Evolutionary conservation across 2,113 vertebrate species (phyloP), one percentile per base, ranked within the genome.

Genomic region (Amazona guildingii): DNA sequence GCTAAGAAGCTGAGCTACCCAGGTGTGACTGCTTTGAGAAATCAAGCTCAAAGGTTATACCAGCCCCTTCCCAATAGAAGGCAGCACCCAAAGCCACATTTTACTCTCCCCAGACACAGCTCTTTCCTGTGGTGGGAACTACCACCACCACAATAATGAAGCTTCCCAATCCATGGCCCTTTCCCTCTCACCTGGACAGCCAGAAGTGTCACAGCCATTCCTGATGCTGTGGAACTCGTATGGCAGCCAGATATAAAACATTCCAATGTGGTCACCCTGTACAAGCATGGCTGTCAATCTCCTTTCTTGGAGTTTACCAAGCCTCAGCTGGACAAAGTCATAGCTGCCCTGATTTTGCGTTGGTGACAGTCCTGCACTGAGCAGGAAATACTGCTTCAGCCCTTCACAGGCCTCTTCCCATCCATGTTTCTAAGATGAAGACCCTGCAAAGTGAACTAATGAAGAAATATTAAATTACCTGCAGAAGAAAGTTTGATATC

Each of bases 401-500:
- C 51, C 28, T 57, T 74, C 48, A 77, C 29, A 88, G 5, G 25
- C 49, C 39, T 72, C 78, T 49, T 85, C 7, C 33, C 67, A 62
- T 17, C n/a, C n/a, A 17, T 16, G 21, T 73, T 90, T 61, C n/a
- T 29, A 52, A 13, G n/a, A 31, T 19, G 24, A 14, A 87, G 35
- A 80, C 6, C 16, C 76, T 49, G 64, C 28, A 85, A 54, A 84
- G 82, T 62, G 88, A 94, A 83, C 55, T 81, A 44, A 63, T 31
- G 33, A 89, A 85, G 63, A 82, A 95, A 93, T 70, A 37, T 14
- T 79, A n/a, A 88, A 61, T 92, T 97, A 99, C 99, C 99, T 98
- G 99, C 98, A 87, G 99, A 99, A 6, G 99, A 99, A 92, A 99
- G 97, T 68, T 98, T 99, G 97, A 99, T 98, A 95, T 99, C 99